Evolutionary conservation across 2,797 vertebrate species (phyloP), one percentile per base, ranked within the genome.

Genomic region (Tapirus indicus): DNA sequence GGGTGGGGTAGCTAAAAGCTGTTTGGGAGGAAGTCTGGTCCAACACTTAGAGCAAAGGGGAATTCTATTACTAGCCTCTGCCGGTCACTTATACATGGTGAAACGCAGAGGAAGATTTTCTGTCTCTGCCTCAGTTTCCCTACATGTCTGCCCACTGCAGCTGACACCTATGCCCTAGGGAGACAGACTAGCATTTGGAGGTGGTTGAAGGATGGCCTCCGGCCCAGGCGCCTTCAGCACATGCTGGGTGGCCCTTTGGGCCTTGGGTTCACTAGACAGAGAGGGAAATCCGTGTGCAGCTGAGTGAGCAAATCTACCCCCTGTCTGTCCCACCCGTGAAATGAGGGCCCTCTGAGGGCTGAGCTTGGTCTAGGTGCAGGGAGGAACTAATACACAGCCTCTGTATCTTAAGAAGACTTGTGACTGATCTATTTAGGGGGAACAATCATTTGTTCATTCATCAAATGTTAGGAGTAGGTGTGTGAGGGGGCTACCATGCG

Each of bases 1-100:
- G 89, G 86, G 78, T 75, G 32, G 92, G 83, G 79, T 44, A 69
- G 58, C 87, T 95, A 64, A 52, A 75, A 93, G 58, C 58, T 87
- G 41, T 44, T 94, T 79, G 35, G 58, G 58, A 95, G 35, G 20
- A 84, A 87, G 49, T 38, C 69, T 9, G 9, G 29, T 66, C 47
- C 74, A 60, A 62, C 60, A 44, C n/a, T 82, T 54, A 69, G 49
- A 93, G 75, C 56, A 56, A 17, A 95, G 80, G 80, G 14, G 62
- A 54, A 52, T 83, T 71, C 69, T 74, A 1, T 47, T 41, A 6
- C 64, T 77, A 41, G 14, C 25, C n/a, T 85, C 89, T 49, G 47
- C 54, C 2, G 1, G 49, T 58, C n/a, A 23, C 27, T 62, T 23
- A 6, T 4, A 11, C 23, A 21, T 7, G 74, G 44, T 77, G 49